A percentile compares a stretch with the other conserved stretches of the same genome.
Evolutionary conservation across 2,888 invertebrate genomes (phyloP).

Genomic region (Pterobdella sp.): DNA sequence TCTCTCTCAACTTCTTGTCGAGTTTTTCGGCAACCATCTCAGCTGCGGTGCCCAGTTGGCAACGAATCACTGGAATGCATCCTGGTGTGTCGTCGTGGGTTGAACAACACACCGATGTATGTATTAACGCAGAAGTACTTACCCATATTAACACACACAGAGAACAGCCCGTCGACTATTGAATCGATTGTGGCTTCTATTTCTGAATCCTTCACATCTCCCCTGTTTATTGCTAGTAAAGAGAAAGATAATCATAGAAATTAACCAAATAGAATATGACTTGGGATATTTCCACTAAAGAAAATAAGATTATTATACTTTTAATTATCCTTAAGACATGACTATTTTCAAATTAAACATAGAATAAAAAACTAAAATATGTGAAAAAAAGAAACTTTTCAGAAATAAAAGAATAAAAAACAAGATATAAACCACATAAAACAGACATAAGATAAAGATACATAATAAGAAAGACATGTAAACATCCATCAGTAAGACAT

Average conservation of each 20-base stretch:
- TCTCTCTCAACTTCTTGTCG: constrained; percentile 91
- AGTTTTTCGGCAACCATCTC: constrained; percentile 95
- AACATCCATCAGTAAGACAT: neutral
- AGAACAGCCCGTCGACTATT: constrained; percentile 91
- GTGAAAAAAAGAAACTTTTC: too few species aligned
- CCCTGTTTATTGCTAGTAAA: constrained; percentile 73
- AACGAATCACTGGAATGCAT: constrained; percentile 78
- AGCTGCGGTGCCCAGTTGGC: constrained; percentile 89
- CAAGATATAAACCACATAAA: too few species aligned
- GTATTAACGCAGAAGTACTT: constrained; percentile 45
- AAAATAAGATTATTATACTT: too few species aligned
- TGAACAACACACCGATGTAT: neutral
- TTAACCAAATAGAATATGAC: too few species aligned
- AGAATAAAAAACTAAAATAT: neutral
- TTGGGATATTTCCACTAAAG: too few species aligned
- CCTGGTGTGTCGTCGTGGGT: constrained; percentile 52
- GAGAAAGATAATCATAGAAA: neutral
- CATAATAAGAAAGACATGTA: neutral
- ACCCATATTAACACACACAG: constrained; percentile 92
- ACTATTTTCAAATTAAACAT: neutral
- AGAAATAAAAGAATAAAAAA: too few species aligned
- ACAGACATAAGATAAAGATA: neutral
- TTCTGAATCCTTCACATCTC: constrained; percentile 86
- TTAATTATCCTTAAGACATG: neutral
- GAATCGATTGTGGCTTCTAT: constrained; percentile 87